Conservation (phyloP, 2,888 invertebrate species). For the Prosapia bicincta region DNA sequence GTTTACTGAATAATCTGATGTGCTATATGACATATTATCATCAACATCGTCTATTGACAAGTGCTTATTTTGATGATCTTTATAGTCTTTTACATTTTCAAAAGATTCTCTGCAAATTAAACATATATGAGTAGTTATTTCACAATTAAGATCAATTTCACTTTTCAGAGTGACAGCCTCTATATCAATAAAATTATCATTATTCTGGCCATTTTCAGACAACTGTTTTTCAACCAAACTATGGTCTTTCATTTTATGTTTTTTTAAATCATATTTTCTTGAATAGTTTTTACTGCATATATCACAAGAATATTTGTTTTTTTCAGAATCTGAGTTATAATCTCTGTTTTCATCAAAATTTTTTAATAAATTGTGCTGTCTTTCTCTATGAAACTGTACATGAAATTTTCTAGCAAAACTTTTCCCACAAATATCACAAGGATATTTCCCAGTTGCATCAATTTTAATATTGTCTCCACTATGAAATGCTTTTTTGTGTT, state of each 20-base stretch:
- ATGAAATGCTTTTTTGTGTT: background rate
- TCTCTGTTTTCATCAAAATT: background rate
- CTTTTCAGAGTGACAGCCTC: background rate
- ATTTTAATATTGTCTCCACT: background rate
- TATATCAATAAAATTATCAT: background rate
- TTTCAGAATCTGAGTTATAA: background rate
- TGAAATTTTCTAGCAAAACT: constrained; percentile 14
- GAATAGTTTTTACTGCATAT: background rate
- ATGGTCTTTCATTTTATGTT: constrained; percentile 4
- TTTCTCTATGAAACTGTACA: background rate
- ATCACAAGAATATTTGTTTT: constrained; percentile 1
- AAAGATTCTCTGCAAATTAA: background rate
- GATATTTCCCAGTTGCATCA: background rate
- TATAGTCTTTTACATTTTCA: background rate
- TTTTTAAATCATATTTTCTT: constrained; percentile 5
- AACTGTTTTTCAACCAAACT: background rate
- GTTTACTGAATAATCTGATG: constrained; percentile 7
- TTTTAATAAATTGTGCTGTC: background rate
- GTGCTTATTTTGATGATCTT: background rate
- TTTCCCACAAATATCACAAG: constrained; percentile 35
- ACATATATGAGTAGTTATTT: background rate
- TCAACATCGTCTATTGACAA: background rate
- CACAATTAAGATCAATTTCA: background rate
- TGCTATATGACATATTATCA: background rate
- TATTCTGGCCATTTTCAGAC: background rate